A percentile compares a stretch with the other conserved stretches of the same genome.
Conservation (phyloP, 2,797 vertebrate species). For the Naso thynnoides region DNA sequence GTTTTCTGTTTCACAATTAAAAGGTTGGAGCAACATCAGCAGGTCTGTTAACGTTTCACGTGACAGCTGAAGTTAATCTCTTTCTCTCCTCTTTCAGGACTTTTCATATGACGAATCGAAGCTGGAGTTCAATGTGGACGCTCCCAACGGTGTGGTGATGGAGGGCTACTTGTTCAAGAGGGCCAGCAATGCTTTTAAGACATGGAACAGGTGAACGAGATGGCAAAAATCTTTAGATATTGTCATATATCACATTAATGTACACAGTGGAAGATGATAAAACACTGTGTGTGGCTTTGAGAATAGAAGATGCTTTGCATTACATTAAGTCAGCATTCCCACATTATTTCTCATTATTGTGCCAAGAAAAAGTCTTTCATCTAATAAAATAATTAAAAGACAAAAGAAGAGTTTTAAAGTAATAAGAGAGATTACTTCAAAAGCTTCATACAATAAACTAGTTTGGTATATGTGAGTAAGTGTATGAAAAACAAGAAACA, state of each 20-base stretch:
- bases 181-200: slow-evolving; percentile 98
- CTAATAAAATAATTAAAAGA: too few relatives aligned
- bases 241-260: background rate
- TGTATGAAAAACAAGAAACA: too few relatives aligned
- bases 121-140: slow-evolving; percentile 94
- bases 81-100: slow-evolving; percentile 82
- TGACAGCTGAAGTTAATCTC: slow-evolving; percentile 16
- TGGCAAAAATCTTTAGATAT: background rate
- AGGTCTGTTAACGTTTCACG: background rate
- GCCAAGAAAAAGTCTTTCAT: too few relatives aligned
- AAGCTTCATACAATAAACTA: too few relatives aligned
- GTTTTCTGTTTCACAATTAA: background rate
- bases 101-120: slow-evolving; percentile 95
- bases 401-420: background rate
- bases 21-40: slow-evolving; percentile 1
- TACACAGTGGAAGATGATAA: too few relatives aligned
- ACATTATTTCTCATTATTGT: too few relatives aligned
- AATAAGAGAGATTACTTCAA: background rate
- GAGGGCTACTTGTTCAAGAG: slow-evolving; percentile 99
- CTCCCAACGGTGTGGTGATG: slow-evolving; percentile 97
- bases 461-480: too few relatives aligned
- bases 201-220: slow-evolving; percentile 92
- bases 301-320: too few relatives aligned
- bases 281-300: background rate
- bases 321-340: too few relatives aligned